Evolutionary conservation across 2,888 invertebrate genomes (phyloP), one percentile per base, ranked within the genome.

Genomic region (Catocala fraxini): DNA sequence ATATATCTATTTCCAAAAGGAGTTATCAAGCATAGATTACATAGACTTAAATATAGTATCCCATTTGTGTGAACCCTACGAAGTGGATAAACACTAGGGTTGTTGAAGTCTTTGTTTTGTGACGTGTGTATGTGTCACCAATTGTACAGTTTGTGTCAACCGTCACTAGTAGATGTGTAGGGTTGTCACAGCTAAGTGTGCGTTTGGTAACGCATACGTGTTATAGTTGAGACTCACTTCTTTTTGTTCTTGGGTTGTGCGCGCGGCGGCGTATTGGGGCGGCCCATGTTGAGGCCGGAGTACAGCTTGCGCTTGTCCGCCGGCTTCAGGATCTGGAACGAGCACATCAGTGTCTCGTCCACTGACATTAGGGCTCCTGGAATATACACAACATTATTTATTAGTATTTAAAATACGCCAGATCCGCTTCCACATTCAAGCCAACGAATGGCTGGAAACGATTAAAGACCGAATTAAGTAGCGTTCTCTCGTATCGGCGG

Each of bases 291-390:
- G 89, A 98, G 96, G 80, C 98, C 97, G 77, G 96, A 96, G 86
- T 98, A 98, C 92, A 99, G 99, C 95, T 99, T 99, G 95, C 99
- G 97, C 94, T 99, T 99, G 95, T 99, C 99, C 67, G 99, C 99
- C 87, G 99, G 99, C 95, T 98, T 98, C 88, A 98, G 95, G 88
- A 98, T 98, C 94, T 98, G 97, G 96, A 99, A 99, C 93, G 99
- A 99, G 96, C 99, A 99, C 99, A 99, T 99, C 79, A 99, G 96
- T 74, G 99, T 99, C 93, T 99, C 99, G 95, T 99, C 99, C 70
- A 99, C 99, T 41, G 98, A 98, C 99, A 99, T 99, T 97, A 99
- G 97, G 75, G 98, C 98, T 83, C 97, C 96, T 96, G 90, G 9
- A 82, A 79, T 60, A 52, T 7, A 12, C 57, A 58, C 51, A 56